Evolutionary conservation across 2,113 vertebrate species (phyloP).

Genomic region (Ammodytes dubius): DNA sequence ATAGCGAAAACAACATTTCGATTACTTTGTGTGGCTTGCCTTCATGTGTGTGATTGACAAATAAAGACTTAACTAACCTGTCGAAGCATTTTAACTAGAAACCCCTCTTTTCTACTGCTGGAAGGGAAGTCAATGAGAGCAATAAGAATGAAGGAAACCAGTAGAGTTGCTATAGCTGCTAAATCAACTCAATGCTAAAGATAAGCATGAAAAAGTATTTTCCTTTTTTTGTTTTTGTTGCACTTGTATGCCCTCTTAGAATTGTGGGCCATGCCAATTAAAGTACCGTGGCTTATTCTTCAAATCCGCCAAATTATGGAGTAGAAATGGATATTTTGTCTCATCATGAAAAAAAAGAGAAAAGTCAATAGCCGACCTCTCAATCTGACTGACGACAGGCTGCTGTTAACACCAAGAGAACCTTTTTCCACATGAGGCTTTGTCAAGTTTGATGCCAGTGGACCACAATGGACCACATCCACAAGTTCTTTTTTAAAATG

Average conservation of each 20-base stretch:
- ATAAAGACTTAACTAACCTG: no score
- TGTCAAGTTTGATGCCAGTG: conserved; percentile 22
- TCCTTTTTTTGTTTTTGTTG: background rate
- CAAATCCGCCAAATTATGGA: background rate
- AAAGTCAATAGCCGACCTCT: conserved; percentile 23
- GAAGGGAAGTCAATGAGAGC: no score
- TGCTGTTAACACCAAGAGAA: conserved; percentile 37
- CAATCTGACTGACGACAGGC: conserved; percentile 32
- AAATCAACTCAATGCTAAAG: no score
- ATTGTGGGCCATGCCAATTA: no score
- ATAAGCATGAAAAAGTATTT: background rate
- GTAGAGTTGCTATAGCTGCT: no score
- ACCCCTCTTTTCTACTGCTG: no score
- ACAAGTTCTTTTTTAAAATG: background rate
- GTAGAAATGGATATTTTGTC: conserved; percentile 3
- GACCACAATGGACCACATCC: conserved; percentile 18
- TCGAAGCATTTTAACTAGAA: no score
- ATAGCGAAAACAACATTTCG: no score
- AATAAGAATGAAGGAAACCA: no score
- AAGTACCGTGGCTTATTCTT: background rate
- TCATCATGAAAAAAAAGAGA: conserved; percentile 1
- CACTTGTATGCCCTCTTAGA: no score
- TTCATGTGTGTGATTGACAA: no score
- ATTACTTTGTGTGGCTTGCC: no score
- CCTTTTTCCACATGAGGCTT: conserved; percentile 47